Percentiles rank a stretch among this genome's conserved stretches.
phyloP scores from a whole-genome alignment of 2,797 vertebrate genomes.

The Chelmon rostratus region DNA sequence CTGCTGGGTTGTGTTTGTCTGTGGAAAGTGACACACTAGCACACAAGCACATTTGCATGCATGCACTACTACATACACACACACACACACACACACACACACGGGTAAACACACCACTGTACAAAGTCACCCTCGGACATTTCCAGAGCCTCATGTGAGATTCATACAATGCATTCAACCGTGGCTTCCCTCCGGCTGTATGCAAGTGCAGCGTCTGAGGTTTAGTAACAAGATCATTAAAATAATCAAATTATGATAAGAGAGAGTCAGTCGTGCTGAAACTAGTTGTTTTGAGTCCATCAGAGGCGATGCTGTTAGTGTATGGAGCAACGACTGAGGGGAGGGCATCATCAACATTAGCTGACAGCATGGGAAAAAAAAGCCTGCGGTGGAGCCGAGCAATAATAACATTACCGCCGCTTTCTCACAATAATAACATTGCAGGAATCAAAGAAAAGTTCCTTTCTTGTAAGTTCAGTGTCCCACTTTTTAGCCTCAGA shows the following conservation, averaged over 20 bases:
- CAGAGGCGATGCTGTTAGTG: slow-evolving; percentile 76
- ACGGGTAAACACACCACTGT: slow-evolving; percentile 65
- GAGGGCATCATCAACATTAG: slow-evolving; percentile 80
- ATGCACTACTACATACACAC: slow-evolving; percentile 42
- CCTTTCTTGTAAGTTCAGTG: slow-evolving; percentile 61
- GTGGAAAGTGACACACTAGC: slow-evolving; percentile 59
- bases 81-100: slow-evolving; percentile 54
- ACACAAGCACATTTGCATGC: slow-evolving; percentile 62
- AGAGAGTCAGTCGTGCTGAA: slow-evolving; percentile 84
- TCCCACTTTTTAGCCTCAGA: slow-evolving; percentile 69
- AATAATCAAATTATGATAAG: slow-evolving; percentile 90
- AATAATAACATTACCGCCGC: slow-evolving; percentile 75
- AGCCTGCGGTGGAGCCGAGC: slow-evolving; percentile 76
- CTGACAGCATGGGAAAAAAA: slow-evolving; percentile 75
- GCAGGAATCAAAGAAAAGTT: slow-evolving; percentile 71
- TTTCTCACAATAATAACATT: slow-evolving; percentile 76
- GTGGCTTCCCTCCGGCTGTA: slow-evolving; percentile 73
- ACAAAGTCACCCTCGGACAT: slow-evolving; percentile 78
- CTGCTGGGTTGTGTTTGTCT: slow-evolving; percentile 64
- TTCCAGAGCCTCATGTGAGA: slow-evolving; percentile 77
- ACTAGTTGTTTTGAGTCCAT: slow-evolving; percentile 82
- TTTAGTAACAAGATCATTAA: slow-evolving; percentile 88
- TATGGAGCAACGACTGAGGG: slow-evolving; percentile 54
- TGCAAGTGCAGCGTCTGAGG: slow-evolving; percentile 78
- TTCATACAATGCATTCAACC: slow-evolving; percentile 81